Conservation (phyloP, 2,888 invertebrate species). For the Andrena bicolor region DNA sequence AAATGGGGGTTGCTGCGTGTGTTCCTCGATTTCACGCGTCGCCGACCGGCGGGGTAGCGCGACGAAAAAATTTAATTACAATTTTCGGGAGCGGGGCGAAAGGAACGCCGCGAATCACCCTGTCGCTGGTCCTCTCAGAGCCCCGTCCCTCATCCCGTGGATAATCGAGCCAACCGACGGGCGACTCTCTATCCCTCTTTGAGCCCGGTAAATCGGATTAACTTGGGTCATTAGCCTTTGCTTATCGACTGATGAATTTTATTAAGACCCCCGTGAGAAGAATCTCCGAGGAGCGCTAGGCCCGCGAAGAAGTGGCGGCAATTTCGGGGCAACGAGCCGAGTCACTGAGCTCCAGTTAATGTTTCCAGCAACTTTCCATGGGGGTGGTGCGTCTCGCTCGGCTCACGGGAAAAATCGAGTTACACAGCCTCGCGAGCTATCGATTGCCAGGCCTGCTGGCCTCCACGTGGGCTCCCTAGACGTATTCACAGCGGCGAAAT, state of each 20-base stretch:
- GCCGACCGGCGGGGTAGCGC: constrained; percentile 48
- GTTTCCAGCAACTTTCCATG: constrained; percentile 12
- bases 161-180: constrained; percentile 44
- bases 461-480: constrained; percentile 11
- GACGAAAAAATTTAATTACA: constrained; percentile 71
- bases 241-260: constrained; percentile 45
- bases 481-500: constrained; percentile 47
- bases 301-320: not conserved
- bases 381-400: not conserved
- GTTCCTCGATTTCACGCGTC: constrained; percentile 70
- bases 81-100: constrained; percentile 12
- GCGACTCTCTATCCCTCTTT: constrained; percentile 26
- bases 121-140: not conserved
- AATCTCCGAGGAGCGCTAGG: constrained; percentile 11
- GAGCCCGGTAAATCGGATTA: constrained; percentile 46
- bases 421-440: constrained; percentile 5
- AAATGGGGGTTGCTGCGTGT: constrained; percentile 60
- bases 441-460: constrained; percentile 14
- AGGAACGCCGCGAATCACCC: constrained; percentile 3
- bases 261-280: constrained; percentile 40
- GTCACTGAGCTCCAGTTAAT: constrained; percentile 6
- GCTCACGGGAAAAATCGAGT: constrained; percentile 24
- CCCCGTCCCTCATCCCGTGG: not conserved
- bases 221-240: constrained; percentile 45
- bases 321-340: constrained; percentile 21